phyloP scores from a whole-genome alignment of 2,888 invertebrate species.

The Embidobia sp. region DNA sequence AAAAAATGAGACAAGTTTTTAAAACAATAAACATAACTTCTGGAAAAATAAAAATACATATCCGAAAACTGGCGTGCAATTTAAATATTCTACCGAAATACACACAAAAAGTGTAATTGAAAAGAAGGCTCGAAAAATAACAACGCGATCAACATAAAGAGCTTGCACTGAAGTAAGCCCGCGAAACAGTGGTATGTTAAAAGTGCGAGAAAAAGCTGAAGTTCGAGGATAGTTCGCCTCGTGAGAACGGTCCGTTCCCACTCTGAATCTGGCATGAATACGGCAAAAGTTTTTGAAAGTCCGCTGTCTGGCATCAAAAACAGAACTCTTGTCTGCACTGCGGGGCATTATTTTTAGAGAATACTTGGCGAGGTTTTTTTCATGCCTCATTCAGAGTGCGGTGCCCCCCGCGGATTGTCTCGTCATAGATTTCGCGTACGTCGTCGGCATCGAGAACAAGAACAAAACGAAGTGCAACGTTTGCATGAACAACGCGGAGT shows the following conservation, averaged over 20 bases:
- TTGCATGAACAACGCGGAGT: too few relatives aligned
- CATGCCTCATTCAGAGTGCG: constrained; percentile 4
- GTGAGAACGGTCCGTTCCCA: constrained; percentile 30
- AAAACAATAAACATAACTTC: too few relatives aligned
- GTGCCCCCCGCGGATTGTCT: background rate
- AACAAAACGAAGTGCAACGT: too few relatives aligned
- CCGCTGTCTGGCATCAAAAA: constrained; percentile 55
- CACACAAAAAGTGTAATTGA: too few relatives aligned
- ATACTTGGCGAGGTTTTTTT: constrained; percentile 23
- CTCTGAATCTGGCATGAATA: constrained; percentile 61
- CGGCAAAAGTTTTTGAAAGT: constrained; percentile 59
- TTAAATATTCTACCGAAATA: too few relatives aligned
- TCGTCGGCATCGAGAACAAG: background rate
- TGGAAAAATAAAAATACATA: too few relatives aligned
- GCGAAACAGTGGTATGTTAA: constrained; percentile 45
- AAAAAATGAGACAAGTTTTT: too few relatives aligned
- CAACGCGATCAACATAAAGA: constrained; percentile 15
- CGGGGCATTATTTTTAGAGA: constrained; percentile 28
- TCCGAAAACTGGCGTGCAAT: too few relatives aligned
- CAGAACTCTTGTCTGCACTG: constrained; percentile 48
- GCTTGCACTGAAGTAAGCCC: constrained; percentile 24
- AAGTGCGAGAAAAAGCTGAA: constrained; percentile 41
- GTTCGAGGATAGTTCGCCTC: constrained; percentile 49
- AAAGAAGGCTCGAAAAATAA: constrained; percentile 2
- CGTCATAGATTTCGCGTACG: too few relatives aligned